phyloP scores from a whole-genome alignment of 2,797 vertebrate genomes.

The Melanogrammus aeglefinus region DNA sequence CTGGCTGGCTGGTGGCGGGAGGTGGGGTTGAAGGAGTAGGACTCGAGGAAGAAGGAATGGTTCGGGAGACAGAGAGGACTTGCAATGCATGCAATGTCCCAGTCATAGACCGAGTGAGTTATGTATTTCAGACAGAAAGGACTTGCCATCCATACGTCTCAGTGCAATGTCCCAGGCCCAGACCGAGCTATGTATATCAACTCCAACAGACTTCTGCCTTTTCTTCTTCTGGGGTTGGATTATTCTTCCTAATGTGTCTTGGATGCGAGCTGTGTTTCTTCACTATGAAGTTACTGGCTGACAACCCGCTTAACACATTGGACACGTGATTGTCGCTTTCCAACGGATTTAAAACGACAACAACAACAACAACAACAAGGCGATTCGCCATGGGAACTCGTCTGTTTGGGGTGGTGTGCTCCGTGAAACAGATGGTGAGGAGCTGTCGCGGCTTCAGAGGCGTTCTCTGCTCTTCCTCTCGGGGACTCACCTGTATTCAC shows the following conservation, averaged over 20 bases:
- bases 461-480: background rate
- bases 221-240: no score
- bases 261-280: no score
- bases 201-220: no score
- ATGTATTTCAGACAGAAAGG: slow-evolving; percentile 25
- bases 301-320: background rate
- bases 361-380: background rate
- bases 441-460: background rate
- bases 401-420: background rate
- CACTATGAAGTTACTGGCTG: background rate
- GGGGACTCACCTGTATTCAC: background rate
- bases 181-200: background rate
- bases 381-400: background rate
- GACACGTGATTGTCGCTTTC: background rate
- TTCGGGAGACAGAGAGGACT: slow-evolving; percentile 46
- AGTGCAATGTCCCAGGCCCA: slow-evolving; percentile 38
- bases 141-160: slow-evolving; percentile 38
- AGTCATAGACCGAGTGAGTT: slow-evolving; percentile 24
- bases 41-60: slow-evolving; percentile 53
- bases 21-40: slow-evolving; percentile 26
- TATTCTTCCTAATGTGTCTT: no score
- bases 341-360: no score
- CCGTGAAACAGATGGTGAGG: background rate
- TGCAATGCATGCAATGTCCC: slow-evolving; percentile 34
- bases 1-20: slow-evolving; percentile 46